Base-by-base conservation (phyloP, 2,113 vertebrate species). In the Tragelaphus imberbis region DNA sequence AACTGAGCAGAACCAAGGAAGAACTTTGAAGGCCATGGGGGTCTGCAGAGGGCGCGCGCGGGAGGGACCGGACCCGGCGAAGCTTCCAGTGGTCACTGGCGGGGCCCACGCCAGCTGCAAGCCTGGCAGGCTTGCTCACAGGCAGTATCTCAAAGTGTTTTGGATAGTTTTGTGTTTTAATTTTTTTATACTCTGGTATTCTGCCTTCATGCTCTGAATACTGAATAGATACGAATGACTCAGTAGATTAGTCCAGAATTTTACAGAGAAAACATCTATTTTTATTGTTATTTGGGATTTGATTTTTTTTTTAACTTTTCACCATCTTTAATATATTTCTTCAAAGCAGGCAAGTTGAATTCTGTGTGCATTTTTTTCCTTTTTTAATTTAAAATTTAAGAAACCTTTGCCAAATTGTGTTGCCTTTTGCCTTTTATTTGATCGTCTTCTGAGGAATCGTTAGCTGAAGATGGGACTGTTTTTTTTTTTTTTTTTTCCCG, bases 1-100 rank as follows among this genome's bases (percentile, higher is more conserved):
- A 99, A 98, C 97, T 99, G 80, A 99, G 99, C 96, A 98, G 97
- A 93, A 99, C 98, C 97, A 99, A 98, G 99, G 99, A 99, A 44
- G 99, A 99, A 97, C 99, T 99, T 86, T 99, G 99, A 99, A 95
- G 97, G 90, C 96, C 75, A 21, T 53, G 77, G 49, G 68, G 68
- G 71, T 40, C 71, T 71, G 53, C 19, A 9, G 84, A 40, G 84
- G 90, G 88, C 30, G 51, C 30, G 82, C 55, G 68, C 30, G 15
- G 96, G 84, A 55, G 85, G 89, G 96, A 68, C 92, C 82, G 27
- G 82, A 59, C 94, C 87, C 96, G 91, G 79, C 65, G 84, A 81
- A 88, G 98, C 96, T 98, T 94, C 97, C 96, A 82, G 97, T 56
- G 92, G 94, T 91, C 93, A 71, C 0, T 1, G 91, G 56, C 1